Evolutionary conservation across 2,888 invertebrate species (phyloP).

Genomic region (Netelia virgata): DNA sequence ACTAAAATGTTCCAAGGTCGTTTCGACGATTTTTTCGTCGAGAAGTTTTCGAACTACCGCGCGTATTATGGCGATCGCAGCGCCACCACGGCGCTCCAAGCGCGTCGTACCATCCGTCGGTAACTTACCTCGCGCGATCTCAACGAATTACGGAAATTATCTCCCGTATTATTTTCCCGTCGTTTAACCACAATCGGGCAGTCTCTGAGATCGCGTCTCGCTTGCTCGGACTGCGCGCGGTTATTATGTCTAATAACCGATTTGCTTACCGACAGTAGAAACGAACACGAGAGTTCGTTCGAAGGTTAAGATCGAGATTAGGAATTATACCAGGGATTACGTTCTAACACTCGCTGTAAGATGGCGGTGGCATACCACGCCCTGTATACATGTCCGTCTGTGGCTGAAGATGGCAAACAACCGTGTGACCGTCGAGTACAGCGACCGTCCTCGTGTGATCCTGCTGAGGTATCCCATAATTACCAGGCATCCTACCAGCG

Average conservation of each 20-base stretch:
- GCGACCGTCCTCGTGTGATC: slow-evolving; percentile 87
- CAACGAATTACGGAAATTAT: too few species aligned
- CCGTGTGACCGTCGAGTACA: slow-evolving; percentile 93
- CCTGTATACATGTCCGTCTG: slow-evolving; percentile 86
- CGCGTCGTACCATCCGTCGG: too few species aligned
- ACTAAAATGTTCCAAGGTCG: slow-evolving; percentile 1
- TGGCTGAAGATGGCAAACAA: slow-evolving; percentile 94
- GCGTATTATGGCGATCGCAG: background rate
- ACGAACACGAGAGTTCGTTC: too few species aligned
- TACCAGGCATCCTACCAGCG: slow-evolving; percentile 73
- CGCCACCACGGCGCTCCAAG: too few species aligned
- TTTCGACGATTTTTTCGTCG: background rate
- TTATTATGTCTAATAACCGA: too few species aligned
- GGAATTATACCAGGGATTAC: background rate
- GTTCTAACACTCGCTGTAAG: slow-evolving; percentile 88
- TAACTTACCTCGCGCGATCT: too few species aligned
- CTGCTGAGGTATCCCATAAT: slow-evolving; percentile 79
- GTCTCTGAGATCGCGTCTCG: too few species aligned
- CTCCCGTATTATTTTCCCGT: too few species aligned
- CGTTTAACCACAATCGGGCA: too few species aligned
- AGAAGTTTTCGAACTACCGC: background rate
- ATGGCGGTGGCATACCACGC: slow-evolving; percentile 87
- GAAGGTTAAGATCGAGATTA: too few species aligned
- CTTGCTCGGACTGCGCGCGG: too few species aligned
- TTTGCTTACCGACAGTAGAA: too few species aligned